These are phyloP conservation scores for Trochalopteron elliotii DNA, from an alignment of 2,113 vertebrate genomes.

Conservation along the genomic window DNA sequence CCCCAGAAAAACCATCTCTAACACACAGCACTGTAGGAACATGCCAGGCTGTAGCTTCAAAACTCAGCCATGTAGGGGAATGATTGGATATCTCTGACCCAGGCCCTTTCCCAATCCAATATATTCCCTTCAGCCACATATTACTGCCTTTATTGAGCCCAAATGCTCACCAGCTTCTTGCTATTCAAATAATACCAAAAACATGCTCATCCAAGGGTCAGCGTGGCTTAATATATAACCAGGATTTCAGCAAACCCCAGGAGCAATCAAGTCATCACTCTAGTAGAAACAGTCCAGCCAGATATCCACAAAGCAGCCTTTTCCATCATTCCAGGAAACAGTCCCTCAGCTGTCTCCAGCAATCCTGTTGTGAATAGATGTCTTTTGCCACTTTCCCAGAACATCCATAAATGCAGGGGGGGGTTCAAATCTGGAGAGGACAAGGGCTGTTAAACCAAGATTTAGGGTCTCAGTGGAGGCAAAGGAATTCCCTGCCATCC, in stretches of 20 bases:
- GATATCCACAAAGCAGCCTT: constrained; percentile 31
- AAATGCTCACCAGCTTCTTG: constrained; percentile 8
- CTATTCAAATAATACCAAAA: neutral
- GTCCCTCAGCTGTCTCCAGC: constrained; percentile 55
- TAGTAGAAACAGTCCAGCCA: neutral
- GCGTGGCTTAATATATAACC: neutral
- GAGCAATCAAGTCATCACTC: constrained; percentile 42
- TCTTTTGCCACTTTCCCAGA: constrained; percentile 59
- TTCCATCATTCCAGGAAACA: constrained; percentile 44
- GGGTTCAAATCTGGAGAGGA: neutral
- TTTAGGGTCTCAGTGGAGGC: neutral
- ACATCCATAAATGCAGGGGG: neutral
- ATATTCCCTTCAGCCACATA: neutral
- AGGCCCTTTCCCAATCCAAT: neutral
- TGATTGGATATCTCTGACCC: neutral
- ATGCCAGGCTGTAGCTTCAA: neutral
- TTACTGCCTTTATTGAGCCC: neutral
- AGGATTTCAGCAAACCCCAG: constrained; percentile 45
- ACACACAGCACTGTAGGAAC: neutral
- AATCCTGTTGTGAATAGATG: constrained; percentile 53
- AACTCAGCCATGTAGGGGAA: neutral
- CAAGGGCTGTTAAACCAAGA: neutral
- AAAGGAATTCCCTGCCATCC: neutral
- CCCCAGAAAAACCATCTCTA: neutral
- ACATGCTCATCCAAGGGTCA: neutral